Base-by-base conservation (phyloP, 1,140 invertebrate species). In the Tetramorium simillimum region DNA sequence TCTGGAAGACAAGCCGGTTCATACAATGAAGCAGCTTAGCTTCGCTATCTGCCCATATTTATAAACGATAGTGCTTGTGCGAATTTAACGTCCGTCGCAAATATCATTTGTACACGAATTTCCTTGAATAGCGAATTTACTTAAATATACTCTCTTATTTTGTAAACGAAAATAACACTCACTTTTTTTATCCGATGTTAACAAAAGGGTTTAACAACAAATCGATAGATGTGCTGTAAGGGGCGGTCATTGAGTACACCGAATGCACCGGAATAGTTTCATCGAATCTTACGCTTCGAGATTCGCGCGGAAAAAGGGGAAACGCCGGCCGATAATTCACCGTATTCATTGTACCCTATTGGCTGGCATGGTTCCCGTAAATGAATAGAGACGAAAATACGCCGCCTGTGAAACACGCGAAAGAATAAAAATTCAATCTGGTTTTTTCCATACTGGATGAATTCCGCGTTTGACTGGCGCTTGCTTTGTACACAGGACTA, bases 341-440 rank as follows among this genome's bases (percentile, higher is more conserved):
- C 51, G 62, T 80, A 58, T 86, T 86, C 84, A 78, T 67, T 80
- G 84, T 51, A 53, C 14, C n/a, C 24, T 58, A 81, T 86, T 60
- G 67, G 49, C 33, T 73, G 78, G 65, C 78, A 37, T 49, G 21
- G 80, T 63, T 58, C 78, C 85, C 58, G 53, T 86, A 75, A 86
- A 86, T 73, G 85, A 86, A 86, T 63, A 73, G 58, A 73, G 24
- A 46, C 21, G 58, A 73, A 73, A 82, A 63, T 86, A 86, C 60
- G 37, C 21, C 43, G 82, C 21, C 53, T 28, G 75, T 60, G 63
- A 82, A 81, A 82, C 85, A 84, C 49, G 77, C 65, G 58, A 86
- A 33, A 62, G 58, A 65, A 84, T 65, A 73, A 73, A 86, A 82
- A 65, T 81, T 86, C 43, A 84, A 84, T 82, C 33, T 58, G 37